These are phyloP conservation scores for Cactoblastis cactorum DNA, from an alignment of 2,888 invertebrate species.

Conservation along the genomic window DNA sequence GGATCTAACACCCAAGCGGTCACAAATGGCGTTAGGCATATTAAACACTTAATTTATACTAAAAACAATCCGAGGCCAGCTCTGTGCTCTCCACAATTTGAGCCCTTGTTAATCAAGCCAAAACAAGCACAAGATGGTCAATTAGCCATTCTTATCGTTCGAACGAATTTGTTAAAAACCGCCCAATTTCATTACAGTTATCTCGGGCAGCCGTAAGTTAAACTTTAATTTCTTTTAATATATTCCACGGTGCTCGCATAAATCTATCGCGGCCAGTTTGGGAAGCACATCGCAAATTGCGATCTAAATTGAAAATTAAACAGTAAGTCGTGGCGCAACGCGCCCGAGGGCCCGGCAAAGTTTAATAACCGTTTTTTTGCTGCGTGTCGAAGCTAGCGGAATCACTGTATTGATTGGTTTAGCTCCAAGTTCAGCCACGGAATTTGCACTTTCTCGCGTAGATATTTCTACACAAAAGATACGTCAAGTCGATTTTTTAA, in stretches of 20 bases:
- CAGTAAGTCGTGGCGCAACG: constrained; percentile 42
- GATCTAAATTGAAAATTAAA: constrained; percentile 81
- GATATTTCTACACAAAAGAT: too few species aligned
- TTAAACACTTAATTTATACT: too few species aligned
- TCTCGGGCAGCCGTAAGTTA: constrained; percentile 66
- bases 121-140: constrained; percentile 33
- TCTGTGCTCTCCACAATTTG: neutral
- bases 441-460: too few species aligned
- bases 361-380: constrained; percentile 9
- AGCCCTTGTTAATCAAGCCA: constrained; percentile 32
- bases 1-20: too few species aligned
- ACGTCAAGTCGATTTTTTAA: too few species aligned
- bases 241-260: constrained; percentile 63
- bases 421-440: neutral
- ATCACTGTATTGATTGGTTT: constrained; percentile 4
- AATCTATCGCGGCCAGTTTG: constrained; percentile 73
- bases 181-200: constrained; percentile 69
- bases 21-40: too few species aligned
- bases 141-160: constrained; percentile 55
- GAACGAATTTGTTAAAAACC: constrained; percentile 66
- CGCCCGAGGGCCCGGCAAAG: constrained; percentile 27
- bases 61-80: neutral
- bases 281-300: constrained; percentile 78
- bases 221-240: constrained; percentile 73
- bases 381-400: constrained; percentile 15